Conservation (phyloP, 1,140 invertebrate genomes). For the Sarcophaga peregrina region DNA sequence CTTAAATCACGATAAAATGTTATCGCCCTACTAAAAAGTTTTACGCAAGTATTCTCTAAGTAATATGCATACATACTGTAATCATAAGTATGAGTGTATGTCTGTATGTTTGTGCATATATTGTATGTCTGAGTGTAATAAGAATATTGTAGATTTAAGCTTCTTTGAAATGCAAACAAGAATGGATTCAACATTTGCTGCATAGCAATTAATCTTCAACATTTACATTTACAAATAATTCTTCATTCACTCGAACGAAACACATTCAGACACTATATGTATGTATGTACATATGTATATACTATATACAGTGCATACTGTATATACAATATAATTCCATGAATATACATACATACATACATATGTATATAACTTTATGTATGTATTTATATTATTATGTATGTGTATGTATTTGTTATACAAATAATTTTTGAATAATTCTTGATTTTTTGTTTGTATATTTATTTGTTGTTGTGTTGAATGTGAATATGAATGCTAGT, state of each 20-base stretch:
- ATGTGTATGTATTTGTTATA: no score
- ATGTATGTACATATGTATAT: neutral
- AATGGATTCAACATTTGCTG: slow-evolving; percentile 19
- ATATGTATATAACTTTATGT: no score
- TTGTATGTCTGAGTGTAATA: slow-evolving; percentile 18
- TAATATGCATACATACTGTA: neutral
- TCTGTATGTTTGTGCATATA: neutral
- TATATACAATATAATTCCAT: neutral
- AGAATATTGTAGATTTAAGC: slow-evolving; percentile 25
- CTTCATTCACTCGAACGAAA: neutral
- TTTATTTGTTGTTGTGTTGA: no score
- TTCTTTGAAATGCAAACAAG: slow-evolving; percentile 38
- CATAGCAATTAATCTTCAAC: slow-evolving; percentile 12
- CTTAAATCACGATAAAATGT: no score
- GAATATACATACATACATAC: no score
- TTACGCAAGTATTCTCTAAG: neutral
- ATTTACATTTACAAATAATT: slow-evolving; percentile 27
- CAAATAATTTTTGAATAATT: no score
- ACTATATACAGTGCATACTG: no score
- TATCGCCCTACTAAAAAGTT: neutral
- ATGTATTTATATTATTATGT: no score
- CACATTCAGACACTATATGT: neutral
- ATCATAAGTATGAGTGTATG: neutral
- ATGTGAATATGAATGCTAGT: no score
- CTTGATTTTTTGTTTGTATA: no score